Base-by-base conservation (phyloP, 2,797 vertebrate species). In the Helicolenus hilgendorfi region DNA sequence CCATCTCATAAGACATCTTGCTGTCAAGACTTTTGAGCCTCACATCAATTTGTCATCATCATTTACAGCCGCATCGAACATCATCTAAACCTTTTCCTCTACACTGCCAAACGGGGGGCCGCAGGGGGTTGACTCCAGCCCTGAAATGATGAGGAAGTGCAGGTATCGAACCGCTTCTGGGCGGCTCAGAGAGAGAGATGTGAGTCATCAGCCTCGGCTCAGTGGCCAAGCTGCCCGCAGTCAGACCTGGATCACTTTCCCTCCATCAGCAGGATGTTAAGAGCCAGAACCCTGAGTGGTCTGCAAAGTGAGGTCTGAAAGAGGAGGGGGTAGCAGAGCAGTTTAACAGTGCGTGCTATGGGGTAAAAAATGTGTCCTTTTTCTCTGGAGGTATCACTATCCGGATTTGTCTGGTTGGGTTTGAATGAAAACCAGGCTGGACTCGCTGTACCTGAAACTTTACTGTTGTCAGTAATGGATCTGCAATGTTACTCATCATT, bases 191-290 rank as follows among this genome's bases (percentile, higher is more conserved):
- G 71, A 67, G 69, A 67, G 82, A 73, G 81, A 87, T 78, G 79
- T 72, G 83, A 94, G 79, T 95, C 90, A 93, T 95, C 91, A 72
- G 63, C 80, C 58, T 85, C 22, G 59, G 88, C 85, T 93, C 86
- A 77, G 82, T 83, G 86, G 82, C 82, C 89, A 75, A 83, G 85
- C 82, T 89, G 89, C 92, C 84, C 26, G 78, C 85, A 86, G 91
- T 91, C 91, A 89, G 84, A 85, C 80, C 83, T 4, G 72, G 74
- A 93, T 93, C 85, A 72, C 91, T 90, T 91, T 91, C 59, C 88
- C 77, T 92, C 84, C 77, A 81, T 91, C 89, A 93, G 92, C 89
- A 87, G 92, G 92, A 91, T 90, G 91, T 92, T 85, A 83, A 89
- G 80, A 91, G 86, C 83, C 77, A 77, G 72, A 92, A 73, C 86